phyloP scores from a whole-genome alignment of 2,888 invertebrate species.

The Idaea straminata region DNA sequence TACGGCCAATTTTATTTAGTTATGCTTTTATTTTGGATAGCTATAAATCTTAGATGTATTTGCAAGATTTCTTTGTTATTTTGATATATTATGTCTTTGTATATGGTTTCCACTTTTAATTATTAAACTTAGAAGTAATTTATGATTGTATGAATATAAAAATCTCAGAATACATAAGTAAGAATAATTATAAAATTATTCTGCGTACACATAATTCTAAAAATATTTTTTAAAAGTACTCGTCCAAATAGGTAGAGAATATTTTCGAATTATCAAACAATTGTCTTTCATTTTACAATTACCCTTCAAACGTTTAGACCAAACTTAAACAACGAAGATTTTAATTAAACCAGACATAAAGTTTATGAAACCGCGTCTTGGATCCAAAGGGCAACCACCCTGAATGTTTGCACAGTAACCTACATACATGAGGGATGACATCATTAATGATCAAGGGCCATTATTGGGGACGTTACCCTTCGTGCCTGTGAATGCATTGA shows the following conservation, averaged over 20 bases:
- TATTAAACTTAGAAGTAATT: background rate
- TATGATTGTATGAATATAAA: too few relatives aligned
- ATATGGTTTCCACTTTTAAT: background rate
- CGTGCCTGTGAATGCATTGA: slow-evolving; percentile 74
- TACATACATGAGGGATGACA: slow-evolving; percentile 76
- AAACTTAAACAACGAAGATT: slow-evolving; percentile 19
- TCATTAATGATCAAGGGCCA: slow-evolving; percentile 75
- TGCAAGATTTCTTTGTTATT: slow-evolving; percentile 25
- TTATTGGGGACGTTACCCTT: slow-evolving; percentile 66
- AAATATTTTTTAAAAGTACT: too few relatives aligned
- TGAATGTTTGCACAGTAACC: slow-evolving; percentile 78
- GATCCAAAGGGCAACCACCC: slow-evolving; percentile 60
- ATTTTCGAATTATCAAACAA: too few relatives aligned
- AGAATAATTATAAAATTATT: too few relatives aligned
- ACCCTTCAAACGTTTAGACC: slow-evolving; percentile 6
- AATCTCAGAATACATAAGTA: too few relatives aligned
- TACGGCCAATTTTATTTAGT: slow-evolving; percentile 57
- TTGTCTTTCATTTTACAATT: too few relatives aligned
- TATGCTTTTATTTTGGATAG: slow-evolving; percentile 47
- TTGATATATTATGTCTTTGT: background rate
- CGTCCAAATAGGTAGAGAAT: too few relatives aligned
- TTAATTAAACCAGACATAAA: slow-evolving; percentile 51
- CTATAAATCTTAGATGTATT: slow-evolving; percentile 51
- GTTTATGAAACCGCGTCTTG: slow-evolving; percentile 43
- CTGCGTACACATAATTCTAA: too few relatives aligned